Evolutionary conservation across 2,113 vertebrate species (phyloP).

Genomic region (Oreochromis spilurus): DNA sequence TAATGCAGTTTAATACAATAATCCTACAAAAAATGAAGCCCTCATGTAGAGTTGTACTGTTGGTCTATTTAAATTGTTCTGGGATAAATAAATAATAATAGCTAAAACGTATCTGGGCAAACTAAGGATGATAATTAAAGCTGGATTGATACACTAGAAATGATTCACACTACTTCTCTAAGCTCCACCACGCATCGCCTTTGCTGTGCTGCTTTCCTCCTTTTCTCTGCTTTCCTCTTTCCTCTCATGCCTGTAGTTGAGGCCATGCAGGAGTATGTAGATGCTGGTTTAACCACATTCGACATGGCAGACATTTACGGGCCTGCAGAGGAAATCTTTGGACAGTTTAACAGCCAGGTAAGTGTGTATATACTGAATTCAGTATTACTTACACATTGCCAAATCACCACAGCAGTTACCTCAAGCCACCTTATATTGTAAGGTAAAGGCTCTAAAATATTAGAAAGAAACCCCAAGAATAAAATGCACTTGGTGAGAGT

Average conservation of each 20-base stretch:
- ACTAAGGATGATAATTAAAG: neutral
- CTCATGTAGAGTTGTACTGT: neutral
- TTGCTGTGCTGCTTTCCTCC: neutral
- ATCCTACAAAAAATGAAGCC: neutral
- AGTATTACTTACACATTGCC: neutral
- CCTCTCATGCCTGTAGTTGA: constrained; percentile 17
- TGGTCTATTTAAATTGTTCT: neutral
- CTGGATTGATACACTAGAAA: neutral
- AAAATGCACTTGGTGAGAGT: neutral
- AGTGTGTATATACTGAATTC: neutral
- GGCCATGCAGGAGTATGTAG: constrained; percentile 42
- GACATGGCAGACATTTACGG: constrained; percentile 59
- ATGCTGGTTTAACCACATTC: constrained; percentile 53
- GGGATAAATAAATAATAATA: neutral
- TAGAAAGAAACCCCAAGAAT: neutral
- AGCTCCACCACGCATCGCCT: neutral
- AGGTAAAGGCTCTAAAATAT: neutral
- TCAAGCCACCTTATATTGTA: neutral
- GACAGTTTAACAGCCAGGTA: constrained; percentile 44
- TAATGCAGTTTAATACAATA: rapidly evolving
- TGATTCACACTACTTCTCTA: neutral
- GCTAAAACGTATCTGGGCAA: neutral
- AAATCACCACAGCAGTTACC: neutral
- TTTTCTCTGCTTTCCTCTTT: neutral
- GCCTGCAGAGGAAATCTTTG: constrained; percentile 58